Conservation (phyloP, 2,888 invertebrate species). For the Cinara cedri region DNA sequence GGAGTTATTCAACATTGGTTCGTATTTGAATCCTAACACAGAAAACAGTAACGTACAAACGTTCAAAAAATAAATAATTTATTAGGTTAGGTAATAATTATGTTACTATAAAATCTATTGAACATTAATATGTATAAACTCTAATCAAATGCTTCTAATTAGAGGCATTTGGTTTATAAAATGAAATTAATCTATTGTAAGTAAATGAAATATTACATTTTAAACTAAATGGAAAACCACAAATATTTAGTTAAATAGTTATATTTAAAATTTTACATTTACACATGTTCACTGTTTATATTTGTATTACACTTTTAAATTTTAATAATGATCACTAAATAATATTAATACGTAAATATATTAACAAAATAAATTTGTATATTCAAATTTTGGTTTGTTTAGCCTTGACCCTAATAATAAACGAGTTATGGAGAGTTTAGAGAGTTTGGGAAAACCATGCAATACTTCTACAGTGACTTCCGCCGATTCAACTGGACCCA, state of each 20-base stretch:
- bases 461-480: conserved; percentile 58
- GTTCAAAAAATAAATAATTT: no score
- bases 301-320: conserved; percentile 4
- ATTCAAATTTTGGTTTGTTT: conserved; percentile 56
- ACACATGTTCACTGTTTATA: not conserved
- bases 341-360: not conserved
- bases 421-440: conserved; percentile 69
- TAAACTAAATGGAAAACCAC: no score
- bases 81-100: no score
- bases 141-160: no score
- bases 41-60: no score
- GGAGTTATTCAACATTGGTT: no score
- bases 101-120: no score
- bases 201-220: no score
- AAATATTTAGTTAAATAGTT: not conserved
- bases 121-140: no score
- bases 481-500: conserved; percentile 44
- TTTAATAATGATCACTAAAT: not conserved
- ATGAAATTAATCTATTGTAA: no score
- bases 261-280: not conserved
- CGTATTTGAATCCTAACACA: no score
- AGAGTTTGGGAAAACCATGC: conserved; percentile 50
- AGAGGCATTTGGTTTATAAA: no score
- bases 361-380: not conserved
- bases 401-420: conserved; percentile 72